Evolutionary conservation across 2,888 invertebrate species (phyloP).

Genomic region (Drosophila meridiana): DNA sequence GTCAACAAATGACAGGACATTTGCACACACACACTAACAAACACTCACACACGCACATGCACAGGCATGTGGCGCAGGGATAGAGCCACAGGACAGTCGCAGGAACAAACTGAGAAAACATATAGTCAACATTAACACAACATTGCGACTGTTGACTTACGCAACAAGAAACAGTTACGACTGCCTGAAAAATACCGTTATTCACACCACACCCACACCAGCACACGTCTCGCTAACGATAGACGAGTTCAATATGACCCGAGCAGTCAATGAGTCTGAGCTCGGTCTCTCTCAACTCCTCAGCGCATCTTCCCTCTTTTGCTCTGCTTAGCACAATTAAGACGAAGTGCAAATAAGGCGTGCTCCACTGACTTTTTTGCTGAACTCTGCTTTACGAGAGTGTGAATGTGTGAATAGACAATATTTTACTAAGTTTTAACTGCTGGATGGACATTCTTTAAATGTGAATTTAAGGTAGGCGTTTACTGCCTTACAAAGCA

Average conservation of each 20-base stretch:
- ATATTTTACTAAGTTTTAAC: background rate
- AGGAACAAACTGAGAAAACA: constrained; percentile 44
- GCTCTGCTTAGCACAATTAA: constrained; percentile 48
- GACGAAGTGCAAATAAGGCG: constrained; percentile 62
- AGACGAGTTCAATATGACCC: background rate
- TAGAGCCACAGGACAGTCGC: constrained; percentile 16
- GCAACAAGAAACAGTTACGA: constrained; percentile 75
- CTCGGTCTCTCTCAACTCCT: background rate
- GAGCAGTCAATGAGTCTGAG: constrained; percentile 6
- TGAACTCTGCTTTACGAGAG: background rate
- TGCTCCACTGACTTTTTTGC: constrained; percentile 60
- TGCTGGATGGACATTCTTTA: background rate
- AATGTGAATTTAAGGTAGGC: background rate
- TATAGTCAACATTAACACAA: constrained; percentile 80
- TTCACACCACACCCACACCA: constrained; percentile 9
- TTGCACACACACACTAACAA: constrained; percentile 37
- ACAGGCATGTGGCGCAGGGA: constrained; percentile 10
- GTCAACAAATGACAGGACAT: constrained; percentile 81
- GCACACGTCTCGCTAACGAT: constrained; percentile 3
- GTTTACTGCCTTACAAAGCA: no score
- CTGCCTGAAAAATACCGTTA: constrained; percentile 45
- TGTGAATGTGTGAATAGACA: background rate
- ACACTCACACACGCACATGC: constrained; percentile 12
- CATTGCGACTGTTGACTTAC: constrained; percentile 80
- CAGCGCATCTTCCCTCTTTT: background rate